phyloP scores from a whole-genome alignment of 2,797 vertebrate species.

The Tragelaphus eurycerus region DNA sequence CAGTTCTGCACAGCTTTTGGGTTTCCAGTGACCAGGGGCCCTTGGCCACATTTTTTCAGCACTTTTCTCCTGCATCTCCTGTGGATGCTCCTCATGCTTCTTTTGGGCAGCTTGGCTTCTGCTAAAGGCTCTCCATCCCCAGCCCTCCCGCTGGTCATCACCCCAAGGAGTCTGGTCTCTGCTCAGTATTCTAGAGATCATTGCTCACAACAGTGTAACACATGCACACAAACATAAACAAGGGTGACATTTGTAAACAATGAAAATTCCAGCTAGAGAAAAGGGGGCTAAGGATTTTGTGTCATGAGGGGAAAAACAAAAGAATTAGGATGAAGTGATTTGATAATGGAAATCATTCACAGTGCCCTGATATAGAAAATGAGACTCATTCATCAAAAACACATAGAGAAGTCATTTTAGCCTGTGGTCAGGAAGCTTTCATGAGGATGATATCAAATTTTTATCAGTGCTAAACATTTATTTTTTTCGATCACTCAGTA shows the following conservation, averaged over 20 bases:
- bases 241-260: neutral
- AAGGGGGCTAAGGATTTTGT: neutral
- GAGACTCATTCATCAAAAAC: conserved; percentile 4
- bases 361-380: neutral
- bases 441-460: neutral
- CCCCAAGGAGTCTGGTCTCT: neutral
- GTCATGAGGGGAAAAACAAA: neutral
- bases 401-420: neutral
- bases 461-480: neutral
- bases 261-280: neutral
- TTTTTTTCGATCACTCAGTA: neutral
- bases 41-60: conserved; percentile 88
- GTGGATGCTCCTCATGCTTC: conserved; percentile 87
- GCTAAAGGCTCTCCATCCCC: conserved; percentile 82
- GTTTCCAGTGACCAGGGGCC: conserved; percentile 88
- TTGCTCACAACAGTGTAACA: neutral
- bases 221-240: neutral
- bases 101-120: conserved; percentile 87
- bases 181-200: neutral
- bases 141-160: no score
- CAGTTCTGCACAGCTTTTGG: conserved; percentile 86
- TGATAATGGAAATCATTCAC: neutral
- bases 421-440: neutral
- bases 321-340: neutral
- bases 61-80: conserved; percentile 88